Conservation (phyloP, 1,140 invertebrate genomes). For the Aricia agestis region DNA sequence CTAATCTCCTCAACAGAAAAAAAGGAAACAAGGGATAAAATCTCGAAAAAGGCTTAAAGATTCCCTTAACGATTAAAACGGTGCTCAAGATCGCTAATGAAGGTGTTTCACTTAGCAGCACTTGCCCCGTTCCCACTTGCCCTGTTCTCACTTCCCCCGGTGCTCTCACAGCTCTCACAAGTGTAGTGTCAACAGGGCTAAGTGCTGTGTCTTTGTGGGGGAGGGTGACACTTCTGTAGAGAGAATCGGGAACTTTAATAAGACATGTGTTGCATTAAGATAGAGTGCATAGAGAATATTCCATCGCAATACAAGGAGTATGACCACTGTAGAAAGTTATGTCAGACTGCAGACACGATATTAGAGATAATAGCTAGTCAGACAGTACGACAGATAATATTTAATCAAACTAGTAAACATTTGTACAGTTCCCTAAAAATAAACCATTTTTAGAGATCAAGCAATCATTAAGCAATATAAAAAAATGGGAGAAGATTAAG, state of each 20-base stretch:
- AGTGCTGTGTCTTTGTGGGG: constrained; percentile 67
- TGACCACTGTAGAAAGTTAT: too few species aligned
- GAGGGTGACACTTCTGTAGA: constrained; percentile 15
- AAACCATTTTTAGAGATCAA: too few species aligned
- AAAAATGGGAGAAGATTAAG: too few species aligned
- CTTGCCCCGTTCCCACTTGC: constrained; percentile 34
- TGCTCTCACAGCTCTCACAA: constrained; percentile 25
- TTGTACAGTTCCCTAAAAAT: too few species aligned
- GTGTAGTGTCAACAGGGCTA: constrained; percentile 72
- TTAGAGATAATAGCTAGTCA: too few species aligned
- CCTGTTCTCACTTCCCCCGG: constrained; percentile 26
- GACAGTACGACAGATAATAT: too few species aligned
- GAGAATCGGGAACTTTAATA: constrained; percentile 31
- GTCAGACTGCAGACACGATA: too few species aligned
- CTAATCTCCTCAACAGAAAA: too few species aligned
- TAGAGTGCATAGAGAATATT: too few species aligned
- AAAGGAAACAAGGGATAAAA: background rate
- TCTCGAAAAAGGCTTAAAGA: background rate
- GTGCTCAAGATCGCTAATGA: constrained; percentile 20
- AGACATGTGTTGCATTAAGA: background rate
- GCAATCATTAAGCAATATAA: too few species aligned
- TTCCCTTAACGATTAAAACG: background rate
- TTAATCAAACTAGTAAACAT: too few species aligned
- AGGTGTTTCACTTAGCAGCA: constrained; percentile 20
- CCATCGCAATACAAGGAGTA: too few species aligned